Evolutionary conservation across 2,888 invertebrate genomes (phyloP), one percentile per base, ranked within the genome.

Genomic region (Cheilosia variabilis): DNA sequence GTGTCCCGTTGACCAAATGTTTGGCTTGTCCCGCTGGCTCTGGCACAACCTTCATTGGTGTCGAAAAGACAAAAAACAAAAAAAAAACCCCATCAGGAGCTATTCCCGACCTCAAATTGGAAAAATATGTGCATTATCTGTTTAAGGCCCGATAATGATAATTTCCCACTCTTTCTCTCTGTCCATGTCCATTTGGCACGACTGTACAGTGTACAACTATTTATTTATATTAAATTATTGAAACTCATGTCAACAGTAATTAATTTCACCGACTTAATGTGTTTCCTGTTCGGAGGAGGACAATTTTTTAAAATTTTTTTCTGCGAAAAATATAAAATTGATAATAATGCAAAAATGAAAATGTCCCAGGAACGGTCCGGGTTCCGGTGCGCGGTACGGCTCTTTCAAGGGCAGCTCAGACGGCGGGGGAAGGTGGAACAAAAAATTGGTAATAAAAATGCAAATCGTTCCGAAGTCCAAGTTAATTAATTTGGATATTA

Each of bases 401-500:
- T 17, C 37, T 34, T 22, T 63, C 37, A 4, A 62, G 22, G 15
- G 52, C 15, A 27, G 50, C 34, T 34, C 10, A n/a, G 73, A 27
- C 34, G 43, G 24, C 27, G 7, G 6, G 41, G 58, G 57, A 55
- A 68, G 62, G 71, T 69, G 37, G 60, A 41, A 57, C 63, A 79
- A 69, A 69, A 82, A 82, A 87, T 87, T 77, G 87, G 82, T 82
- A 82, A 82, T 82, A 87, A 87, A 87, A 87, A 87, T 87, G 87
- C 87, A 87, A 87, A 87, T 87, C 82, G 68, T 77, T 69, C 81
- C 58, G 77, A 77, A 87, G 77, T 87, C 82, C 87, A 87, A 87
- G 87, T 87, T 82, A 87, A 87, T 87, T 87, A 87, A 87, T 87
- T 87, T 82, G 77, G 82, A 87, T 73, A 87, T 87, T 87, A 82